Conservation (phyloP, 1,140 invertebrate genomes). For the Drosophila rufa region DNA sequence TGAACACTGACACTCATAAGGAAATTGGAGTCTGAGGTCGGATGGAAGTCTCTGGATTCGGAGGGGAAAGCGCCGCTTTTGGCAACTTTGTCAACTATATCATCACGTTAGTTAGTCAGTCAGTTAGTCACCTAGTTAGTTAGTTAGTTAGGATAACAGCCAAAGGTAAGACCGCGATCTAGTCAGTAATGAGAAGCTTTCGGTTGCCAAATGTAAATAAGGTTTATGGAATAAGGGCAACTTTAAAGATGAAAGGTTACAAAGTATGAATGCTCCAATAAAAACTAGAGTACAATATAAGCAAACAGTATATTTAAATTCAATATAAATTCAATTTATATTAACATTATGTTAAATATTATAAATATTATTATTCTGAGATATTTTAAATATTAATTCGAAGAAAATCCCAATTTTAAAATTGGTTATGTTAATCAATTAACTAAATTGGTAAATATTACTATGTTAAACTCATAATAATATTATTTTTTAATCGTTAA, state of each 20-base stretch:
- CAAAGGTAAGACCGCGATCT: conserved; percentile 37
- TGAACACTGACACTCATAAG: conserved; percentile 48
- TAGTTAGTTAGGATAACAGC: conserved; percentile 73
- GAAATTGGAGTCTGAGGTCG: conserved; percentile 7
- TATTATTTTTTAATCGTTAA: background rate
- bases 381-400: background rate
- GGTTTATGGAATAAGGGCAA: conserved; percentile 5
- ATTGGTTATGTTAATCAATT: too few species aligned
- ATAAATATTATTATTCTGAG: background rate
- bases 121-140: conserved; percentile 75
- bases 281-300: background rate
- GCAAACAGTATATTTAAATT: background rate
- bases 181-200: conserved; percentile 35
- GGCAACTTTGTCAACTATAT: conserved; percentile 71
- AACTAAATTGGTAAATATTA: background rate
- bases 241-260: conserved; percentile 3
- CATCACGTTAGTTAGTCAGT: conserved; percentile 78
- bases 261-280: conserved; percentile 2
- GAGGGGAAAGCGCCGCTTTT: conserved; percentile 24
- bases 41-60: background rate
- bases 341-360: background rate
- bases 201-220: conserved; percentile 33
- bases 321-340: conserved; percentile 20
- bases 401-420: too few species aligned
- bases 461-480: background rate